Percentiles rank a stretch among this genome's conserved stretches.
phyloP scores from a whole-genome alignment of 2,888 invertebrate species.

The Lycaena phlaeas region DNA sequence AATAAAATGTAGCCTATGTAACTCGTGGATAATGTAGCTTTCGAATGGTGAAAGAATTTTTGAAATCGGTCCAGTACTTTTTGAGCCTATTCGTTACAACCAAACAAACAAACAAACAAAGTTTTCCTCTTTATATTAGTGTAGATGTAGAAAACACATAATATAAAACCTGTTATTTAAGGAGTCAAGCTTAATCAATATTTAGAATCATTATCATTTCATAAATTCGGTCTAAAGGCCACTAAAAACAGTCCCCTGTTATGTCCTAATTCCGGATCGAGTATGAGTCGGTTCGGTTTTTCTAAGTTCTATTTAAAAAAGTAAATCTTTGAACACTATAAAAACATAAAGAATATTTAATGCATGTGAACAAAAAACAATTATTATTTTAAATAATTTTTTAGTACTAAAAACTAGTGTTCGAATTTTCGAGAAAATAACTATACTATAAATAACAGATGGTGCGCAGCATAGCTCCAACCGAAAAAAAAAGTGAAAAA shows the following conservation, averaged over 20 bases:
- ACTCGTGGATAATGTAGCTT: too few relatives aligned
- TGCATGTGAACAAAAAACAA: neutral
- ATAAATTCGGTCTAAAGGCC: constrained; percentile 3
- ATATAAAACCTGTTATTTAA: constrained; percentile 2
- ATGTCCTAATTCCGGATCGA: constrained; percentile 5
- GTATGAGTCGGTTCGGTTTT: constrained; percentile 2
- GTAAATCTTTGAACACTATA: constrained; percentile 4
- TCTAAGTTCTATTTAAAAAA: neutral
- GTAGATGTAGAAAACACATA: constrained; percentile 5
- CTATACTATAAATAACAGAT: too few relatives aligned
- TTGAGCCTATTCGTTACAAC: too few relatives aligned
- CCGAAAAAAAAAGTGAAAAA: too few relatives aligned
- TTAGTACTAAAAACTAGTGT: neutral
- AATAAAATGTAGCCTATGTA: too few relatives aligned
- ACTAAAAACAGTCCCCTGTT: constrained; percentile 4
- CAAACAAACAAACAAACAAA: too few relatives aligned
- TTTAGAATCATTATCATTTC: constrained; percentile 3
- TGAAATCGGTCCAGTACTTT: too few relatives aligned
- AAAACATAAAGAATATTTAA: neutral
- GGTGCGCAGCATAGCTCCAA: too few relatives aligned
- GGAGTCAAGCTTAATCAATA: neutral
- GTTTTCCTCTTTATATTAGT: too few relatives aligned
- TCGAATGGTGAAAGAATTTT: too few relatives aligned
- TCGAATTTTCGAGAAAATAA: too few relatives aligned
- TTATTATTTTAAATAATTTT: neutral